Conservation (phyloP, 2,888 invertebrate genomes). For the Diarsia dahlii region DNA sequence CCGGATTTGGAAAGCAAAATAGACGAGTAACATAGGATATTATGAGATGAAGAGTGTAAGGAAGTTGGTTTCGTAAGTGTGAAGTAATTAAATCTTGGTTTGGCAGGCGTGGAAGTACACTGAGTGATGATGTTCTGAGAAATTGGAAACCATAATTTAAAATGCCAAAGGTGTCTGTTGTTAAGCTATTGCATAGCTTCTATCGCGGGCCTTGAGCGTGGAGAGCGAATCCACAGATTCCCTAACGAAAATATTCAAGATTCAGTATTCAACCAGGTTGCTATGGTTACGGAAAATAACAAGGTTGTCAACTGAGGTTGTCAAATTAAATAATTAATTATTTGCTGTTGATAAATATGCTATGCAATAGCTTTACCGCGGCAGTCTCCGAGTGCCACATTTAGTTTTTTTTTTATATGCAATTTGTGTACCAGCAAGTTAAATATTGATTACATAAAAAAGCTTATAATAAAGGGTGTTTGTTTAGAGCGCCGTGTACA, state of each 20-base stretch:
- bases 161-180: slow-evolving; percentile 17
- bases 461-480: neutral
- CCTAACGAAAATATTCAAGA: too few relatives aligned
- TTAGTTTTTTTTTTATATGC: slow-evolving; percentile 1
- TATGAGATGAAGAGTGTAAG: slow-evolving; percentile 24
- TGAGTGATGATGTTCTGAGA: slow-evolving; percentile 28
- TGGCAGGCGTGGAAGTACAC: slow-evolving; percentile 24
- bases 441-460: neutral
- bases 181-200: too few relatives aligned
- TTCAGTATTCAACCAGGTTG: too few relatives aligned
- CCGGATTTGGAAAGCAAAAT: slow-evolving; percentile 24
- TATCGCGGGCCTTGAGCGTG: too few relatives aligned
- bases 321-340: too few relatives aligned
- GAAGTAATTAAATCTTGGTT: slow-evolving; percentile 27
- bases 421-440: neutral
- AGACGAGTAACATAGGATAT: slow-evolving; percentile 12
- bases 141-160: slow-evolving; percentile 13
- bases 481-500: neutral
- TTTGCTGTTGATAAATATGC: too few relatives aligned
- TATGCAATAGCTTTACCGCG: too few relatives aligned
- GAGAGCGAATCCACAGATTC: too few relatives aligned
- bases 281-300: too few relatives aligned
- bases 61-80: slow-evolving; percentile 31
- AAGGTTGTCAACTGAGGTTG: too few relatives aligned
- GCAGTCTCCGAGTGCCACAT: too few relatives aligned